Evolutionary conservation across 2,888 invertebrate species (phyloP).

Genomic region (Ditylenchus weischeri): DNA sequence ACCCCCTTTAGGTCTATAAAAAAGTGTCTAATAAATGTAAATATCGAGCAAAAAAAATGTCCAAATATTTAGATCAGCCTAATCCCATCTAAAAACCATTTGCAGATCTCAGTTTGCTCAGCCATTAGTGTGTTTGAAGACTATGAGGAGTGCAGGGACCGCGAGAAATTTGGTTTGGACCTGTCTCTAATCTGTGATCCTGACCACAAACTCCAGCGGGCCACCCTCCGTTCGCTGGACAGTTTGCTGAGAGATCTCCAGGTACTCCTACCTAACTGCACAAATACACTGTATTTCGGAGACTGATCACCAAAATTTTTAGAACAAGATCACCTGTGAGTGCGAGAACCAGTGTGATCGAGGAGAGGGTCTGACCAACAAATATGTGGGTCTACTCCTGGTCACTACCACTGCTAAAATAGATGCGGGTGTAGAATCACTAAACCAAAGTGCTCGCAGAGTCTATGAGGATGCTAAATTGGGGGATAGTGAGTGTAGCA

Average conservation of each 20-base stretch:
- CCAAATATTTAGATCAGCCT: too few relatives aligned
- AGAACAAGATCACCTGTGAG: constrained; percentile 29
- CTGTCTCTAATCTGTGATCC: constrained; percentile 25
- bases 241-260: constrained; percentile 23
- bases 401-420: constrained; percentile 24
- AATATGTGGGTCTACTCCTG: constrained; percentile 27
- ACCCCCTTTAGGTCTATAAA: too few relatives aligned
- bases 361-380: constrained; percentile 23
- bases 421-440: constrained; percentile 9
- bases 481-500: constrained; percentile 51
- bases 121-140: constrained; percentile 1
- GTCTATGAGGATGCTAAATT: constrained; percentile 46
- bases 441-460: constrained; percentile 43
- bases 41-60: too few relatives aligned
- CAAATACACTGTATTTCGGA: not conserved
- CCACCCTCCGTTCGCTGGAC: constrained; percentile 20
- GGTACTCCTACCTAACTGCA: constrained; percentile 7
- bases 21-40: too few relatives aligned
- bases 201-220: constrained; percentile 18
- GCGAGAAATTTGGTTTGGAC: constrained; percentile 22
- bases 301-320: not conserved
- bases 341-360: constrained; percentile 28
- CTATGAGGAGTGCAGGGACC: constrained; percentile 19
- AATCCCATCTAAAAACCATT: too few relatives aligned
- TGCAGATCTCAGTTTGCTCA: not conserved